Base-by-base conservation (phyloP, 2,797 vertebrate genomes). In the Pantherophis alleghaniensis region DNA sequence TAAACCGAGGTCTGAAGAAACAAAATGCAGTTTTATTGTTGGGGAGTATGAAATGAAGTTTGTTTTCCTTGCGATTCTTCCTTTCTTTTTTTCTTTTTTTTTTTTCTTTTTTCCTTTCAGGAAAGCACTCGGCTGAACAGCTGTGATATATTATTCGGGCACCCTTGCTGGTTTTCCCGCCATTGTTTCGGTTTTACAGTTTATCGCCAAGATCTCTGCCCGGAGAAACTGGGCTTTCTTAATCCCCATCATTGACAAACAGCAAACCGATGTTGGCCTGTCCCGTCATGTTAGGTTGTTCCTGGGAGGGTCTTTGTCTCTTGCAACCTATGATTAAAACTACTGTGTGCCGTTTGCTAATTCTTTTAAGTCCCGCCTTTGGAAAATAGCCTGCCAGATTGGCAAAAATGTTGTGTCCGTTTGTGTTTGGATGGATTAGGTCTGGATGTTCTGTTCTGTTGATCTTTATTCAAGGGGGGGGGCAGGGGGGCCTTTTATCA, bases 91-190 rank as follows among this genome's bases (percentile, higher is more conserved):
- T 98, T 97, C 0, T 47, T 5, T 7, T 47, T 51, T 51, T 5
- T 51, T 51, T 5, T 57, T 10, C 1, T 53, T 57, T 97, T 98
- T 97, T 42, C 96, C 97, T 98, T 95, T 97, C 97, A 98, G 98
- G 97, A 98, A 98, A 97, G 90, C 97, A 57, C 95, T 96, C 95
- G 95, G 92, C 96, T 94, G 92, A 96, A 96, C 96, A 97, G 97
- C 96, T 96, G 96, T 92, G 95, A 88, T 96, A 97, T 96, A 97
- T 97, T 96, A 95, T 97, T 97, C 95, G 96, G 92, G 97, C 93
- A 95, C 97, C 97, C 96, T 96, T 96, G 96, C 96, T 0, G 91
- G 94, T 93, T 97, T 98, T 98, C 98, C 98, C 97, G 95, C 91
- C 96, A 98, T 98, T 98, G 98, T 98, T 98, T 96, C 94, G 91